Evolutionary conservation across 1,140 invertebrate genomes (phyloP).

Genomic region (Asobara japonica): DNA sequence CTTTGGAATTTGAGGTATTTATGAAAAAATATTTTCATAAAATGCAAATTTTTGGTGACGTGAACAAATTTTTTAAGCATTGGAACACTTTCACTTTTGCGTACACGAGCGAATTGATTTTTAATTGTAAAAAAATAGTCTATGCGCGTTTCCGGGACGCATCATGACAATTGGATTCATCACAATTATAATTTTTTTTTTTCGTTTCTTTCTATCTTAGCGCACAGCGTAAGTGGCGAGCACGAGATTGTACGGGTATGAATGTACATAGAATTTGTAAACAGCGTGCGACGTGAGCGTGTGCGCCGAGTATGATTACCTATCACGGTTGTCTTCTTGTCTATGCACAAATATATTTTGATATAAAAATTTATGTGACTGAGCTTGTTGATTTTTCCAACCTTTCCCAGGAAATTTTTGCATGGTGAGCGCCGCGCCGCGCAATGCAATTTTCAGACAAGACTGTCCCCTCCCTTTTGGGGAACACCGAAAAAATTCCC

Average conservation of each 20-base stretch:
- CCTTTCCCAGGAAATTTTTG: too few relatives aligned
- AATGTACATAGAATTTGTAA: constrained; percentile 40
- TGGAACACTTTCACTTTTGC: background rate
- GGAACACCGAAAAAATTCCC: too few relatives aligned
- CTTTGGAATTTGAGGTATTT: too few relatives aligned
- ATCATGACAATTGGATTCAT: constrained; percentile 12
- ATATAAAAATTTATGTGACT: constrained; percentile 60
- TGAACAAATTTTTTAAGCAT: background rate
- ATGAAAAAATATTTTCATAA: too few relatives aligned
- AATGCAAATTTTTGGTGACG: too few relatives aligned
- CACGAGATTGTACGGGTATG: constrained; percentile 35
- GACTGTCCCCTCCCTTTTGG: too few relatives aligned
- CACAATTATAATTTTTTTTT: background rate
- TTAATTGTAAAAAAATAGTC: background rate
- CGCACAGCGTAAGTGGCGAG: background rate
- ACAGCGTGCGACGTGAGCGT: constrained; percentile 28
- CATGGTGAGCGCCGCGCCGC: too few relatives aligned
- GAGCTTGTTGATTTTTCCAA: constrained; percentile 36
- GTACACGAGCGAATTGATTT: background rate
- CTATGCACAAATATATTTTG: constrained; percentile 69
- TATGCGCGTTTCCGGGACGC: background rate
- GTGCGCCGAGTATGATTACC: constrained; percentile 62
- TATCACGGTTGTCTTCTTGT: constrained; percentile 65
- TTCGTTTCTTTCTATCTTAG: background rate
- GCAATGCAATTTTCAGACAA: too few relatives aligned